Conservation (phyloP, 2,797 vertebrate species). For the Alfaro cultratus region DNA sequence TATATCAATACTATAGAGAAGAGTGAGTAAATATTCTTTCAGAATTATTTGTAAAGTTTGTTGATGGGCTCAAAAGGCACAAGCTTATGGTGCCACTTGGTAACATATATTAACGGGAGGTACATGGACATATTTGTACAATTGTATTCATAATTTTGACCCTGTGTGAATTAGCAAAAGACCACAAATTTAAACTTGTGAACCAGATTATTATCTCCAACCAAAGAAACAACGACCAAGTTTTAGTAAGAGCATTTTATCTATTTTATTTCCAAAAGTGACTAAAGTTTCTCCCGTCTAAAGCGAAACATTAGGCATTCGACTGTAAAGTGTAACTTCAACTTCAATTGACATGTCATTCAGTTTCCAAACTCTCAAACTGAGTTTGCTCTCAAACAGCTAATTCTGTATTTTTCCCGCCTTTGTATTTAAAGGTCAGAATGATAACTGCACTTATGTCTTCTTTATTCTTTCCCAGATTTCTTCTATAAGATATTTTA, state of each 20-base stretch:
- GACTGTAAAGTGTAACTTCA: conserved; percentile 27
- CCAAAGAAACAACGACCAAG: conserved; percentile 2
- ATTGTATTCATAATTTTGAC: too few relatives aligned
- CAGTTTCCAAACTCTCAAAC: conserved; percentile 12
- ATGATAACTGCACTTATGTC: neutral
- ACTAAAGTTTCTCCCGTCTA: conserved; percentile 16
- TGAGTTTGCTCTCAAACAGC: neutral
- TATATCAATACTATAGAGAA: too few relatives aligned
- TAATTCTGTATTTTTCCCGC: neutral
- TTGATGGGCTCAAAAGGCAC: too few relatives aligned
- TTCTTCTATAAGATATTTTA: neutral
- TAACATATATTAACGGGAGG: too few relatives aligned
- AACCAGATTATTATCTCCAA: neutral
- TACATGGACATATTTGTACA: too few relatives aligned
- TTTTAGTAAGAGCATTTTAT: conserved; percentile 7
- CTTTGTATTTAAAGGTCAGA: neutral
- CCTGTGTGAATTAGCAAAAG: too few relatives aligned
- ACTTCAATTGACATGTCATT: conserved; percentile 13
- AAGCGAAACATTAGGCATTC: conserved; percentile 19
- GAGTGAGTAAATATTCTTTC: too few relatives aligned
- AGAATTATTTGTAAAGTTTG: too few relatives aligned
- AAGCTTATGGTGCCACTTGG: too few relatives aligned
- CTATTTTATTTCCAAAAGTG: conserved; percentile 22
- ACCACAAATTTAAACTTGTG: too few relatives aligned
- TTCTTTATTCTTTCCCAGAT: conserved; percentile 3